These are phyloP conservation scores for Melanotaenia pygmaea DNA, from an alignment of 2,797 vertebrate species.

Conservation along the genomic window DNA sequence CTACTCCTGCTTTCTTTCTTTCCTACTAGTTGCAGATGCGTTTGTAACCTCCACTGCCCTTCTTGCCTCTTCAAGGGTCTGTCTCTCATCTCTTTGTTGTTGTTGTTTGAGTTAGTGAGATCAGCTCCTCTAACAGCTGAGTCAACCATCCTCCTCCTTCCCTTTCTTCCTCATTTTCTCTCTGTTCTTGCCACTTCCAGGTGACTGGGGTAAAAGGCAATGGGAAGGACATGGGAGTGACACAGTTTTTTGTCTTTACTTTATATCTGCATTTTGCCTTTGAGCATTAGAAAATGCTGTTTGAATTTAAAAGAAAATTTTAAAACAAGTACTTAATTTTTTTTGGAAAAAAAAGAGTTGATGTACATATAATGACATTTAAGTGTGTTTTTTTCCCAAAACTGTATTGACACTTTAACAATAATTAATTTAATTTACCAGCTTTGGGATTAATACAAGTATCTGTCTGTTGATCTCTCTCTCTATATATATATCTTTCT, in stretches of 20 bases:
- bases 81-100: conserved; percentile 54
- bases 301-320: background rate
- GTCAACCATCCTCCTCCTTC: conserved; percentile 68
- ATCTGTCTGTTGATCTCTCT: no score
- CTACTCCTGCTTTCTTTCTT: conserved; percentile 29
- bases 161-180: conserved; percentile 18
- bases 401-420: no score
- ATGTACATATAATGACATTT: background rate
- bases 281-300: background rate
- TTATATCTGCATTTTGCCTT: background rate
- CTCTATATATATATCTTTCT: no score
- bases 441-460: no score
- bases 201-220: conserved; percentile 55
- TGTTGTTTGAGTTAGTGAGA: conserved; percentile 73
- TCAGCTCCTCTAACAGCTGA: conserved; percentile 78
- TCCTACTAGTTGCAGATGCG: conserved; percentile 47
- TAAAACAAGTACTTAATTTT: background rate
- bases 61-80: conserved; percentile 15
- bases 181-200: conserved; percentile 41
- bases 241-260: background rate
- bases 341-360: background rate
- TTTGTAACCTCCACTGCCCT: conserved; percentile 40
- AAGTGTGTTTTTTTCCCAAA: no score
- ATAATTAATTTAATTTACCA: no score
- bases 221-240: conserved; percentile 23